Evolutionary conservation across 2,113 vertebrate genomes (phyloP), one percentile per base, ranked within the genome.

Genomic region (Saimiri boliviensis): DNA sequence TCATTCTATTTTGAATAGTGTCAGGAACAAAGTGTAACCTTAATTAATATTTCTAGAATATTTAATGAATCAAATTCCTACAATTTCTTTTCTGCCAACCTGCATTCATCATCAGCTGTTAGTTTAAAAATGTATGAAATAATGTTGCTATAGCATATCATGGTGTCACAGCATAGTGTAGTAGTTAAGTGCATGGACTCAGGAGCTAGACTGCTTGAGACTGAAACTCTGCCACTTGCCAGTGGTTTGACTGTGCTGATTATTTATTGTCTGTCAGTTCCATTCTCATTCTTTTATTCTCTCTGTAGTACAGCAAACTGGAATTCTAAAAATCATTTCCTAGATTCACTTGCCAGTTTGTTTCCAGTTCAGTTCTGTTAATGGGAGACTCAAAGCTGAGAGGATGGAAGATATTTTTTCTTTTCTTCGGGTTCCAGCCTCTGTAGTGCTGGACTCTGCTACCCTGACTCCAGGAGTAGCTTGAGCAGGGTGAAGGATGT

Each of bases 21-120:
- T 63, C 19, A 25, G 17, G 25, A 20, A 60, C 91, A 71, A 79
- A 96, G 30, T 68, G 76, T 30, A 32, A 80, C 63, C 8, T 76
- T 91, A 89, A 42, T 76, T 91, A 89, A 42, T 80, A 56, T 68
- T 77, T 79, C 20, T 63, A 63, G 37, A 82, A 35, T 91, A 85
- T 66, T 95, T 73, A 74, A 83, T 40, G 12, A 85, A 91, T 30
- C 42, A 4, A 97, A 93, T 68, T 66, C 47, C 86, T 89, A 79
- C 19, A 66, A 42, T n/a, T 79, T 77, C 47, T 91, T 88, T 89
- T 60, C 32, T 93, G 54, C 58, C 42, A 37, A 19, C 27, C 19
- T 32, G 14, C 58, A 32, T 54, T 73, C 66, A 30, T 68, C 13
- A 49, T 66, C 71, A 95, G 74, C 79, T 9, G 35, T 82, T 81